Conservation (phyloP, 92 coral and sea anemone species). For the Palythoa caribaeorum region DNA sequence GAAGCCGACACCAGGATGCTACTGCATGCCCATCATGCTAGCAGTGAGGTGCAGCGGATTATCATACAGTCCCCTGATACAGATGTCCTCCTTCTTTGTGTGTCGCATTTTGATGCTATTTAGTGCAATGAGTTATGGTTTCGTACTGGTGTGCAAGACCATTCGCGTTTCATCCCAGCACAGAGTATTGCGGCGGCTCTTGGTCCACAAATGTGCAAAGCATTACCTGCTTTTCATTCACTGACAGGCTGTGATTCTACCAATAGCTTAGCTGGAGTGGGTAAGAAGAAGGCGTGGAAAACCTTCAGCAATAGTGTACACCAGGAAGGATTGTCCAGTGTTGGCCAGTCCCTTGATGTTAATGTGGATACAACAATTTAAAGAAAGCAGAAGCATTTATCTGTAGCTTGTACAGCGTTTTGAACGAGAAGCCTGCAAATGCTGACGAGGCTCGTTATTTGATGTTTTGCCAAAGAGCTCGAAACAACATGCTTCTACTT, state of each 20-base stretch:
- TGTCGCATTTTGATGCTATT: too few relatives aligned
- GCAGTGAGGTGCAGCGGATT: slow-evolving; percentile 15
- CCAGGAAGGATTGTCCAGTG: too few relatives aligned
- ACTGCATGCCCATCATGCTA: slow-evolving; percentile 61
- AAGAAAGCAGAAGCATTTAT: slow-evolving; percentile 34
- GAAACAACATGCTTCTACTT: not conserved
- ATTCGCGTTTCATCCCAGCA: slow-evolving; percentile 11
- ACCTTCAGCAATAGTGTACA: not conserved
- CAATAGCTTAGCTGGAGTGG: not conserved
- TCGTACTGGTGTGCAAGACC: slow-evolving; percentile 42
- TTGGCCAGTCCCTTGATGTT: too few relatives aligned
- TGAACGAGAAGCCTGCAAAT: slow-evolving; percentile 3
- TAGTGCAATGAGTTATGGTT: slow-evolving; percentile 33
- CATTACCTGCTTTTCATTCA: not conserved
- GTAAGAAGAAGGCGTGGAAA: not conserved
- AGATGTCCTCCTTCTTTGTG: too few relatives aligned
- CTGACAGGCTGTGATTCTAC: too few relatives aligned
- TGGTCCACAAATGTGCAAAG: slow-evolving; percentile 9
- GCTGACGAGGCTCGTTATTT: not conserved
- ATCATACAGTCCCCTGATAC: slow-evolving; percentile 39
- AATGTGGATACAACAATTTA: slow-evolving; percentile 8
- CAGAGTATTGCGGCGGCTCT: not conserved
- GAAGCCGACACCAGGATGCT: slow-evolving; percentile 40
- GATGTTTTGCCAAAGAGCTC: slow-evolving; percentile 17
- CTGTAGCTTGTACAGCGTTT: not conserved